Base-by-base conservation (phyloP, 2,888 invertebrate species). In the Acleris sparsana region DNA sequence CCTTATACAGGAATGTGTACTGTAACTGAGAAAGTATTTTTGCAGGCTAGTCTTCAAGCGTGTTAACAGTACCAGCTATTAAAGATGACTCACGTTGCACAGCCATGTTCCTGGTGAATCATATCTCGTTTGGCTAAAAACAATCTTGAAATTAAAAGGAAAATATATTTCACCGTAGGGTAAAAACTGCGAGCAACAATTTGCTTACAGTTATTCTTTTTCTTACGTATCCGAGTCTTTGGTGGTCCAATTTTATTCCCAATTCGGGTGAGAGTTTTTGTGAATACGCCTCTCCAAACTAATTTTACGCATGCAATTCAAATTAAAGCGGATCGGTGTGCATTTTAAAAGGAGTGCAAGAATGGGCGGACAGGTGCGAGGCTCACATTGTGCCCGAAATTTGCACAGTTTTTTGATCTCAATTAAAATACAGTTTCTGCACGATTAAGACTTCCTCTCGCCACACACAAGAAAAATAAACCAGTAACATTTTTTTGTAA, bases 281-380 rank as follows among this genome's bases (percentile, higher is more conserved):
- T 18, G n/a, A 52, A 51, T 48, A 29, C 61, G 18, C 22, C 49
- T 7, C 33, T 57, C 9, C 17, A 57, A 55, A 56, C 46, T 66
- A 66, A 66, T 62, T 66, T 66, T 57, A 66, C 56, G 61, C 66
- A 62, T 62, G 66, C 66, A 18, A 62, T 66, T 62, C 61, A 66
- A 62, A 66, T 66, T 66, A 51, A 61, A 57, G 52, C 66, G 55
- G 51, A 61, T 62, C 52, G 46, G 62, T 39, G 22, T 33, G 61
- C 51, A 51, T 51, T 57, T 62, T 56, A 52, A 63, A 33, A 52
- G 16, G 57, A 51, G 16, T 25, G 43, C 13, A 17, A 46, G 46
- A 58, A 57, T 57, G 62, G 66, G 66, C 62, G 66, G 62, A 66
- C 66, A 66, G 66, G 53, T 66, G 61, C 57, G 56, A 49, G 51